These are phyloP conservation scores for Dendrolimus punctatus DNA, from an alignment of 1,140 invertebrate genomes.

Conservation along the genomic window DNA sequence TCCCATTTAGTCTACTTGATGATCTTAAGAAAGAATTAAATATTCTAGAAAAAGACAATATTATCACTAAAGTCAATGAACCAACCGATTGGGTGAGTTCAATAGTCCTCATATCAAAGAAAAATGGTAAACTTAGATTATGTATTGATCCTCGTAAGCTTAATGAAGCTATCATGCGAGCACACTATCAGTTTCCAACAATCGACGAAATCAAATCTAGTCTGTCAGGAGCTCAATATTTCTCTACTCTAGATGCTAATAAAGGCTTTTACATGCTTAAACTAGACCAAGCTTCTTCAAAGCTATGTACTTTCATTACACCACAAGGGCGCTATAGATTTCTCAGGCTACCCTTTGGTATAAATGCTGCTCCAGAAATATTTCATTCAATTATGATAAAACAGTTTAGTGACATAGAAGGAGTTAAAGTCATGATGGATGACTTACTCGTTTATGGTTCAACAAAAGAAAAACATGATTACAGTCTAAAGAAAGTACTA, in stretches of 20 bases:
- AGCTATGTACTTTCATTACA: conserved; percentile 7
- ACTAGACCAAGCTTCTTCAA: not conserved
- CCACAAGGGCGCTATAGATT: conserved; percentile 52
- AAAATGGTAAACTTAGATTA: conserved; percentile 6
- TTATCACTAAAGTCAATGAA: conserved; percentile 1
- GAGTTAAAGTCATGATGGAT: conserved; percentile 24
- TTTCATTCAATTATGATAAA: conserved; percentile 31
- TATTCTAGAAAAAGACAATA: not conserved
- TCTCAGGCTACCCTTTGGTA: conserved; percentile 44
- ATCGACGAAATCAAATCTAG: conserved; percentile 7
- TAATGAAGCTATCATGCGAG: conserved; percentile 6
- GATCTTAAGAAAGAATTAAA: conserved; percentile 1
- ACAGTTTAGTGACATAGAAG: conserved; percentile 9
- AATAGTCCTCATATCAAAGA: conserved; percentile 6
- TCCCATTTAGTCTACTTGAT: conserved; percentile 1
- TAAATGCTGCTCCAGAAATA: conserved; percentile 49
- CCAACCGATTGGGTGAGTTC: conserved; percentile 7
- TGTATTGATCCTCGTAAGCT: conserved; percentile 7
- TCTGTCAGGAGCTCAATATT: conserved; percentile 3
- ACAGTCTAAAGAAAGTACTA: conserved; percentile 34
- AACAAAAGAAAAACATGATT: conserved; percentile 26
- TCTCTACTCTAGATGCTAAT: conserved; percentile 8
- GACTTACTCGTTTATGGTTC: conserved; percentile 15
- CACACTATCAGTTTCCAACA: conserved; percentile 6
- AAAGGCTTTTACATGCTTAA: conserved; percentile 6